A percentile compares a stretch with the other conserved stretches of the same genome.
phyloP scores from a whole-genome alignment of 2,888 invertebrate genomes.

The Phorcus lineatus region DNA sequence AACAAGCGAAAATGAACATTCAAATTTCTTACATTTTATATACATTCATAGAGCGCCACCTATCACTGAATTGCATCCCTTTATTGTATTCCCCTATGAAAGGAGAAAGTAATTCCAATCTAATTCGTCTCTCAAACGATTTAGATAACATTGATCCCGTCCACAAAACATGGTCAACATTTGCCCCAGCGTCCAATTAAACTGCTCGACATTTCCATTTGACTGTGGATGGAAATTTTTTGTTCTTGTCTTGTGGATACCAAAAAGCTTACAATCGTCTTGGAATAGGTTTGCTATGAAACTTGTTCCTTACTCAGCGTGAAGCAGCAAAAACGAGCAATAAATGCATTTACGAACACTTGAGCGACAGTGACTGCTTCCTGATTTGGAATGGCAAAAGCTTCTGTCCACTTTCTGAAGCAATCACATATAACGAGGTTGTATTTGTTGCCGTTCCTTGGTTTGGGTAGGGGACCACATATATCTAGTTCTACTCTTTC shows the following conservation, averaged over 20 bases:
- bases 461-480: neutral
- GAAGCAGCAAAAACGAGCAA: slow-evolving; percentile 20
- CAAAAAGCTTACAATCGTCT: slow-evolving; percentile 33
- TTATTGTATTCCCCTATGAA: no score
- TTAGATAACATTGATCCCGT: no score
- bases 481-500: slow-evolving; percentile 24
- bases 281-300: slow-evolving; percentile 27
- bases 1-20: no score
- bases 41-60: no score
- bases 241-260: slow-evolving; percentile 35
- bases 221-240: slow-evolving; percentile 31
- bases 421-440: slow-evolving; percentile 12
- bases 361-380: neutral
- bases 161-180: slow-evolving; percentile 26
- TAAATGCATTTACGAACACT: slow-evolving; percentile 22
- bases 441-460: slow-evolving; percentile 16
- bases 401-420: slow-evolving; percentile 28
- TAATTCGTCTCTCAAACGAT: no score
- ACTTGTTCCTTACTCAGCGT: slow-evolving; percentile 30
- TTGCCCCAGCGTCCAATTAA: slow-evolving; percentile 34
- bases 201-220: slow-evolving; percentile 37
- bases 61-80: no score
- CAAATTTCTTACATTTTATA: no score
- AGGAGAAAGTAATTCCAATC: no score
- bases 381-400: no score